Evolutionary conservation across 2,797 vertebrate genomes (phyloP).

Genomic region (Microchirus variegatus): DNA sequence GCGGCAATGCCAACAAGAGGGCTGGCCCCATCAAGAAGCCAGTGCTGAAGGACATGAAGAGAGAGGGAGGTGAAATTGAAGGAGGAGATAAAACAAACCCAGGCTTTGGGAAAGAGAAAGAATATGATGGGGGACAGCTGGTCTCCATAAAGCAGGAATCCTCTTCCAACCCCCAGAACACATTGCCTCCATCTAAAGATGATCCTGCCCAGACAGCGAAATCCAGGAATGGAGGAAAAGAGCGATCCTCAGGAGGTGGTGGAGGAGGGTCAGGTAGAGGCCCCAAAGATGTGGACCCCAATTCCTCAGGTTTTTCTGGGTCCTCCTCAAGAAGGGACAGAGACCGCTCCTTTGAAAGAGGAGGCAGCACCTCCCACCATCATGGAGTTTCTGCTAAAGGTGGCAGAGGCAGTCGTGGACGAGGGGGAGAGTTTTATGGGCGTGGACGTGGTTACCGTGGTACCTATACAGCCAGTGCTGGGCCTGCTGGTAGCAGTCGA

Average conservation of each 20-base stretch:
- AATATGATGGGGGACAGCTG: slow-evolving; percentile 70
- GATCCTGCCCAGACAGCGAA: slow-evolving; percentile 68
- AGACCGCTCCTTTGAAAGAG: slow-evolving; percentile 84
- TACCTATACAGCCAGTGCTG: slow-evolving; percentile 82
- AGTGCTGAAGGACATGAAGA: slow-evolving; percentile 81
- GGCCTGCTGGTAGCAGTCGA: slow-evolving; percentile 73
- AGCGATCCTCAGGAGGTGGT: slow-evolving; percentile 62
- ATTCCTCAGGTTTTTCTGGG: slow-evolving; percentile 67
- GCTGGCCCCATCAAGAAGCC: slow-evolving; percentile 92
- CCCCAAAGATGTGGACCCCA: slow-evolving; percentile 74
- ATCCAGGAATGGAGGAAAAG: slow-evolving; percentile 80
- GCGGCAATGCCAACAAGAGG: slow-evolving; percentile 76
- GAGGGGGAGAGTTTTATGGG: slow-evolving; percentile 91
- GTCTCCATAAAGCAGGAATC: slow-evolving; percentile 69
- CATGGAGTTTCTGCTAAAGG: slow-evolving; percentile 74
- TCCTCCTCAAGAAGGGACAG: slow-evolving; percentile 74
- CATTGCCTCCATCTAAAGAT: slow-evolving; percentile 71
- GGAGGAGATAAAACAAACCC: slow-evolving; percentile 76
- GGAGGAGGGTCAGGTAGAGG: slow-evolving; percentile 70
- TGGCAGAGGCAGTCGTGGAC: slow-evolving; percentile 78
- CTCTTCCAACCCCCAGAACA: slow-evolving; percentile 61
- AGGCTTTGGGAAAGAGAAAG: slow-evolving; percentile 80
- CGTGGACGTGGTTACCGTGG: slow-evolving; percentile 90
- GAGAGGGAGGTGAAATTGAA: slow-evolving; percentile 73
- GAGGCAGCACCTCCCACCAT: slow-evolving; percentile 66